Evolutionary conservation across 2,797 vertebrate genomes (phyloP).

Genomic region (Periophthalmus magnuspinnatus): DNA sequence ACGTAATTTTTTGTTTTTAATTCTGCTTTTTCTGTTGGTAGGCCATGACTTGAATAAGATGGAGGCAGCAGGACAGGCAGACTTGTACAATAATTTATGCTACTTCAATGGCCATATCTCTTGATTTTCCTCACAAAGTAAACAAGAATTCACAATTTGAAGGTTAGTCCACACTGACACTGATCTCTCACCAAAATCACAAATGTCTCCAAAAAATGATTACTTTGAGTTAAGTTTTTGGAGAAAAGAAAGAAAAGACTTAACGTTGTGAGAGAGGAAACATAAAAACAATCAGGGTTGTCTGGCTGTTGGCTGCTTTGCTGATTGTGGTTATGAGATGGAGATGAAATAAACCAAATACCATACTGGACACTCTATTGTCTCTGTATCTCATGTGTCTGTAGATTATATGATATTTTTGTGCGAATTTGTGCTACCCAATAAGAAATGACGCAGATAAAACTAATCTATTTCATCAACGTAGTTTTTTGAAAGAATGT

Average conservation of each 20-base stretch:
- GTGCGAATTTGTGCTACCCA: too few relatives aligned
- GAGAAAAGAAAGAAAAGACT: slow-evolving; percentile 51
- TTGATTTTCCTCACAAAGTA: not conserved
- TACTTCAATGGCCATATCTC: not conserved
- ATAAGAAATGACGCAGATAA: too few relatives aligned
- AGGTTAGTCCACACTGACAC: slow-evolving; percentile 22
- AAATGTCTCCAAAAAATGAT: slow-evolving; percentile 54
- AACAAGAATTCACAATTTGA: slow-evolving; percentile 10
- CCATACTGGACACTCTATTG: slow-evolving; percentile 40
- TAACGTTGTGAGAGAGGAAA: slow-evolving; percentile 41
- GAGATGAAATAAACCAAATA: slow-evolving; percentile 82
- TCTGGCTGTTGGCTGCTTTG: slow-evolving; percentile 72
- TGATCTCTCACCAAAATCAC: slow-evolving; percentile 41
- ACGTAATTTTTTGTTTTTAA: slow-evolving; percentile 63
- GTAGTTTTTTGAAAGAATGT: too few relatives aligned
- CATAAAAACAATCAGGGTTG: slow-evolving; percentile 73
- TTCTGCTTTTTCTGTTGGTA: slow-evolving; percentile 40
- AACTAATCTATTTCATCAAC: too few relatives aligned
- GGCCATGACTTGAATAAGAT: slow-evolving; percentile 40
- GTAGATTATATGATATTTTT: too few relatives aligned
- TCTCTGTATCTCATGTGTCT: not conserved
- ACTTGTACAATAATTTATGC: slow-evolving; percentile 2
- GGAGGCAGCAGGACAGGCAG: slow-evolving; percentile 17
- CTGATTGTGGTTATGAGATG: slow-evolving; percentile 71
- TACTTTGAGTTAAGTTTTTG: slow-evolving; percentile 71